Evolutionary conservation across 2,888 invertebrate genomes (phyloP).

Genomic region (Cryptosula pallasiana): DNA sequence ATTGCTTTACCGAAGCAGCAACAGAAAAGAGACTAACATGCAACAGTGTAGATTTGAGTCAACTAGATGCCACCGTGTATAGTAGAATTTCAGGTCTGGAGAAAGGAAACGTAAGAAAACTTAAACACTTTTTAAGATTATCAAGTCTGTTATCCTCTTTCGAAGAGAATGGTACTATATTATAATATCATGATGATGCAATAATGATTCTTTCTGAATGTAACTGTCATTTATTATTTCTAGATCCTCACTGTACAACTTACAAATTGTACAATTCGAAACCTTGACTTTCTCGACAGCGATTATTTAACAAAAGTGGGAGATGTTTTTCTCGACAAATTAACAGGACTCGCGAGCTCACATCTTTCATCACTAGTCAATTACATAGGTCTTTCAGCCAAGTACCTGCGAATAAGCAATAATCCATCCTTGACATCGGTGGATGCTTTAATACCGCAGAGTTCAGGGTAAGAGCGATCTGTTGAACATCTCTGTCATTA

Average conservation of each 20-base stretch:
- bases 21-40: neutral
- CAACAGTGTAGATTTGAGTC: neutral
- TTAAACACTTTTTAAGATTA: too few species aligned
- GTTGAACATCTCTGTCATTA: too few species aligned
- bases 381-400: neutral
- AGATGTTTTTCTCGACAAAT: neutral
- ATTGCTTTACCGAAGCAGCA: neutral
- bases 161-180: too few species aligned
- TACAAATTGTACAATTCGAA: neutral
- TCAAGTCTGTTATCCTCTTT: too few species aligned
- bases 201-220: too few species aligned
- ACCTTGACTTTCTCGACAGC: slow-evolving; percentile 20
- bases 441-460: neutral
- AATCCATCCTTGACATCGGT: neutral
- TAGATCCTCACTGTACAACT: neutral
- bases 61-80: neutral
- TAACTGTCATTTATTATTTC: too few species aligned
- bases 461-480: neutral
- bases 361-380: neutral
- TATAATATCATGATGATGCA: too few species aligned
- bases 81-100: neutral
- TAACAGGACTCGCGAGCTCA: neutral
- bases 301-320: neutral
- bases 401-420: neutral
- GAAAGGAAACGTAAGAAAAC: neutral